These are phyloP conservation scores for Adelognathus sp. DNA, from an alignment of 2,888 invertebrate species.

Conservation along the genomic window DNA sequence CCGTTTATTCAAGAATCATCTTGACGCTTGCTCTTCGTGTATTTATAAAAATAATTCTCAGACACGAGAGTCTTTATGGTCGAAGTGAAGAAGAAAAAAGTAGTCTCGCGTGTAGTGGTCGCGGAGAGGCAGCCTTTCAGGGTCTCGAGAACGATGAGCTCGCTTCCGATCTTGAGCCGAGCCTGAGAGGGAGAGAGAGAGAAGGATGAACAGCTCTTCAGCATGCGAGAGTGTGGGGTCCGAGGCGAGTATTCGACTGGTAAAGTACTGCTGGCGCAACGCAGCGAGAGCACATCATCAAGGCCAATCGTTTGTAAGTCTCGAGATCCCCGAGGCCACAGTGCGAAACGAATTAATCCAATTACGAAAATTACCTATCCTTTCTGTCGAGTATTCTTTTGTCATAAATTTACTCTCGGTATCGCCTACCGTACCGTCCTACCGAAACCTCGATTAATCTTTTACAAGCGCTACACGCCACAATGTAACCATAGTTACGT, in stretches of 20 bases:
- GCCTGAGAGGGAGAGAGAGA: constrained; percentile 6
- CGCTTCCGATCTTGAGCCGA: constrained; percentile 42
- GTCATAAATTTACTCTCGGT: no score
- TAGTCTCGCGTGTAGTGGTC: constrained; percentile 38
- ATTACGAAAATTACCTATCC: constrained; percentile 56
- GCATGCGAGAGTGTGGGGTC: constrained; percentile 30
- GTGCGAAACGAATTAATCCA: constrained; percentile 59
- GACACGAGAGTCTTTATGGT: constrained; percentile 7
- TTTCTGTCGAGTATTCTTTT: no score
- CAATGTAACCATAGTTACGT: no score
- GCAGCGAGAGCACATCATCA: constrained; percentile 19
- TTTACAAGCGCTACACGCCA: no score
- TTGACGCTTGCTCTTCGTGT: constrained; percentile 33
- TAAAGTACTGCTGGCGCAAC: background rate
- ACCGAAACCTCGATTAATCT: no score
- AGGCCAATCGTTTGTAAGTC: constrained; percentile 38
- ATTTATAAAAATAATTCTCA: constrained; percentile 56
- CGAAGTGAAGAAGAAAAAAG: constrained; percentile 22
- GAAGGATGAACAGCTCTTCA: background rate
- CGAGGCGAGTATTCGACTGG: constrained; percentile 40
- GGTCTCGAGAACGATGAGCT: constrained; percentile 44
- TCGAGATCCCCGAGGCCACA: constrained; percentile 46
- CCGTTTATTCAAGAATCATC: constrained; percentile 55
- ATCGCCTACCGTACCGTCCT: no score
- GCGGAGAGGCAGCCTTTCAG: constrained; percentile 32